These are phyloP conservation scores for Apostichopus japonicus DNA, from an alignment of 35 echinoderm and acorn worm species.

Conservation along the genomic window DNA sequence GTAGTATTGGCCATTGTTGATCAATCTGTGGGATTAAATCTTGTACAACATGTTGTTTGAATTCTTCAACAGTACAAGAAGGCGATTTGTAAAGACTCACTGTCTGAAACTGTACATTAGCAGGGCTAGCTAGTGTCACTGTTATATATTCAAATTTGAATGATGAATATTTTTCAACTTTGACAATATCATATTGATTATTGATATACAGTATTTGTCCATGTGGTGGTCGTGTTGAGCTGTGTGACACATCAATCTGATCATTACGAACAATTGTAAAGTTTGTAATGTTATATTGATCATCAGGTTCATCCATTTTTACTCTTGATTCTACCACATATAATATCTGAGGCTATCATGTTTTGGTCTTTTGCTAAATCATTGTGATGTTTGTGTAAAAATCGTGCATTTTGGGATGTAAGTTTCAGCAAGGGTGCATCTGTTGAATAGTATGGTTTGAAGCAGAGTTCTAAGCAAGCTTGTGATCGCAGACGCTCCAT, in stretches of 20 bases:
- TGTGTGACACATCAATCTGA: neutral
- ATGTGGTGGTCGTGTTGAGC: neutral
- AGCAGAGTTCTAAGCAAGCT: neutral
- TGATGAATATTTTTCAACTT: neutral
- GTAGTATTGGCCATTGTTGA: neutral
- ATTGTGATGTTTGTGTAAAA: slow-evolving; percentile 47
- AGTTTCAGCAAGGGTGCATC: neutral
- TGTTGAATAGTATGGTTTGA: neutral
- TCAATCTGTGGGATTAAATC: slow-evolving; percentile 11
- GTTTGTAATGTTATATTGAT: neutral
- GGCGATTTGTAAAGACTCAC: neutral
- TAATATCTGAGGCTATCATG: slow-evolving; percentile 17
- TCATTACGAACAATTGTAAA: neutral
- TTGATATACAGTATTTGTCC: neutral
- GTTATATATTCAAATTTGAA: neutral
- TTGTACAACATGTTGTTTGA: neutral
- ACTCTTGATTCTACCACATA: slow-evolving; percentile 41
- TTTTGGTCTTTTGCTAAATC: slow-evolving; percentile 16
- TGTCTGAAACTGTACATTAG: neutral
- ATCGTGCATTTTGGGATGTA: slow-evolving; percentile 47
- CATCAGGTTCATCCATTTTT: neutral
- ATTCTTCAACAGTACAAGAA: neutral
- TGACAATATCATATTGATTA: neutral
- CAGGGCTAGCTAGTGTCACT: neutral
- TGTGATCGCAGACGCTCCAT: neutral